Percentiles rank a stretch among this genome's conserved stretches.
Evolutionary conservation across 1,140 invertebrate genomes (phyloP).

Genomic region (Macrotrachela quadricornifera): DNA sequence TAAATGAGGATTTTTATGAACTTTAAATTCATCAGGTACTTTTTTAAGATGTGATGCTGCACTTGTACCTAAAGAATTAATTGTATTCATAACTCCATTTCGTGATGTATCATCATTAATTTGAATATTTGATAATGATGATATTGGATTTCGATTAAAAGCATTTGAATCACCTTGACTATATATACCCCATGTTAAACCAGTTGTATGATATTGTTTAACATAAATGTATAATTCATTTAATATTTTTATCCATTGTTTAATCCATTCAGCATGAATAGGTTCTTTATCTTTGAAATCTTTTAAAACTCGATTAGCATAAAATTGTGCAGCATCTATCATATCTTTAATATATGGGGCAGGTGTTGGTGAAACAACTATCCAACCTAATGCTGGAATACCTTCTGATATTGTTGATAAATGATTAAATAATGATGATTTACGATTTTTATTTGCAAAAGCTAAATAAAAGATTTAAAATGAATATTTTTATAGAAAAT

Average conservation of each 20-base stretch:
- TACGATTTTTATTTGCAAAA: constrained; percentile 65
- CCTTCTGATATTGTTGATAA: constrained; percentile 81
- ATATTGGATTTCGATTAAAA: background rate
- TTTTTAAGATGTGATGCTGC: constrained; percentile 80
- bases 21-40: constrained; percentile 91
- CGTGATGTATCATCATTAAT: constrained; percentile 6
- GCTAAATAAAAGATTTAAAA: constrained; percentile 27
- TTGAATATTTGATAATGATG: constrained; percentile 8
- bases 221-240: constrained; percentile 69
- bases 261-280: constrained; percentile 74
- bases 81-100: constrained; percentile 15
- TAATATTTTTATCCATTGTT: constrained; percentile 55
- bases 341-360: constrained; percentile 85
- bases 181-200: constrained; percentile 60
- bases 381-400: constrained; percentile 84
- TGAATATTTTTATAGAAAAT: background rate
- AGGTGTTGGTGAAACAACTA: constrained; percentile 61
- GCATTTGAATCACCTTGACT: constrained; percentile 12
- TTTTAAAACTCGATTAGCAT: constrained; percentile 84
- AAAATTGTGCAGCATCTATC: constrained; percentile 90
- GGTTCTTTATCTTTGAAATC: constrained; percentile 77
- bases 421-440: constrained; percentile 71
- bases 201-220: constrained; percentile 80
- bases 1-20: constrained; percentile 82
- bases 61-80: constrained; percentile 53